Evolutionary conservation across 2,797 vertebrate genomes (phyloP).

Genomic region (Sebastes cheni): DNA sequence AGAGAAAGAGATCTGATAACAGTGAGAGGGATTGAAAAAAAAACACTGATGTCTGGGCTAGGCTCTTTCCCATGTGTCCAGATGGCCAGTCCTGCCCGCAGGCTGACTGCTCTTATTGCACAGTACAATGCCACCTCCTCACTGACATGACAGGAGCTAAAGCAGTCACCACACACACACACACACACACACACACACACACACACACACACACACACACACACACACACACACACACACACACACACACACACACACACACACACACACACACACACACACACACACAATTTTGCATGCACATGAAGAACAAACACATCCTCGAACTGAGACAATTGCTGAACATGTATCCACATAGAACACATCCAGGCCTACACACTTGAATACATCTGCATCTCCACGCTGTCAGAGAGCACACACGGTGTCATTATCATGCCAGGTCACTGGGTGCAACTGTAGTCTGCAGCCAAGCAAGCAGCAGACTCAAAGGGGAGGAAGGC

Average conservation of each 20-base stretch:
- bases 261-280: not conserved
- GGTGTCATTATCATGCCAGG: slow-evolving; percentile 7
- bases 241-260: not conserved
- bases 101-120: slow-evolving; percentile 65
- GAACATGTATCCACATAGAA: not conserved
- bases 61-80: slow-evolving; percentile 58
- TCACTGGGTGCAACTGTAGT: slow-evolving; percentile 27
- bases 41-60: slow-evolving; percentile 36
- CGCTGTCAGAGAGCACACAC: not conserved
- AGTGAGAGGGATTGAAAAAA: slow-evolving; percentile 24
- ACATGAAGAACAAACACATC: not conserved
- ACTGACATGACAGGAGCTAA: slow-evolving; percentile 45
- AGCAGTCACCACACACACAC: slow-evolving; percentile 14
- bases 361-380: not conserved
- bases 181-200: not conserved
- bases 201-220: not conserved
- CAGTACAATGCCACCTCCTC: slow-evolving; percentile 58
- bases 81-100: slow-evolving; percentile 65
- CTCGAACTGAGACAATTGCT: not conserved
- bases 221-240: not conserved
- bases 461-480: slow-evolving; percentile 20
- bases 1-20: slow-evolving; percentile 40
- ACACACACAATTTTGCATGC: not conserved
- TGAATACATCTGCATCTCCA: slow-evolving; percentile 12
- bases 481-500: slow-evolving; percentile 16